Evolutionary conservation across 1,140 invertebrate genomes (phyloP), one percentile per base, ranked within the genome.

Genomic region (Pachypsylla venusta): DNA sequence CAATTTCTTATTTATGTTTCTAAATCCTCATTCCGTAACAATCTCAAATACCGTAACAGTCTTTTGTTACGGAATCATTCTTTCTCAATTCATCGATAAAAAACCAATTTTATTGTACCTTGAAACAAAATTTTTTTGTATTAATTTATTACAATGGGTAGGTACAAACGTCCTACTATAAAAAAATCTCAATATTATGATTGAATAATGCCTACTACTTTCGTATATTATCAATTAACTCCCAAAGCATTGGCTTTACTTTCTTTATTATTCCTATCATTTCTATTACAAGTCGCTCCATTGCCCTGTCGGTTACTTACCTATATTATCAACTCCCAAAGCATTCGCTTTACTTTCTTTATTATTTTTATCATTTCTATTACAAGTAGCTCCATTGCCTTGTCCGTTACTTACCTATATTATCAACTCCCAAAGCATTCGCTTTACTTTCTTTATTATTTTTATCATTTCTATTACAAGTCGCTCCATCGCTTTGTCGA

Each of bases 371-470:
- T 84, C 78, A 48, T 76, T 78, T 27, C 75, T 72, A 63, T 76
- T 78, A 66, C 83, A 85, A 20, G 78, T 12, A 53, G 10, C 16
- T 7, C n/a, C 19, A 22, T 12, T 10, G 7, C 25, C 13, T n/a
- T n/a, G n/a, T n/a, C n/a, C n/a, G n/a, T 26, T 25, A 58, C 65
- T 69, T 65, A 79, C 83, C 81, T 71, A 93, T 87, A 70, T 94
- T 94, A 64, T 89, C 87, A 53, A 95, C 83, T 4, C 89, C 90
- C 20, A 96, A 74, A 57, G 85, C 79, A 66, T 81, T 84, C 1
- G 85, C 85, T 69, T 85, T 85, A 48, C 77, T 81, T 65, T 84
- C 84, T 67, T 81, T 84, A 59, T 79, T 79, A 3, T 4, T 48
- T 65, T 80, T 81, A 53, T 84, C 78, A 48, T 76, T 78, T 27